Conservation (phyloP, 2,113 vertebrate genomes). For the Corvus moneduloides region DNA sequence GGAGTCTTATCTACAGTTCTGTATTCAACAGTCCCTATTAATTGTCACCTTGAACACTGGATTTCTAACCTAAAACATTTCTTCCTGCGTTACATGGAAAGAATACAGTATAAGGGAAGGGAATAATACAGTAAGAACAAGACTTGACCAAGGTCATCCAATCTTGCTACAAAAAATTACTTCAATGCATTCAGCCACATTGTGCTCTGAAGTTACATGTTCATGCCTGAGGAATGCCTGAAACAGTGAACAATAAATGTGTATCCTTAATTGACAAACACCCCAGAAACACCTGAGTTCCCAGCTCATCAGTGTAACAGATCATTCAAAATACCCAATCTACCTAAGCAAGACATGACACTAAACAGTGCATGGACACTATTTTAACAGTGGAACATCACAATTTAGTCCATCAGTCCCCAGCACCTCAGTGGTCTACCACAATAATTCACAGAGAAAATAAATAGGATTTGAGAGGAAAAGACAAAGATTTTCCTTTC, state of each 20-base stretch:
- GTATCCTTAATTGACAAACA: not conserved
- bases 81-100: not conserved
- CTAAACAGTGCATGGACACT: not conserved
- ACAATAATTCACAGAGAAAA: slow-evolving; percentile 40
- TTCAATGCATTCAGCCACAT: not conserved
- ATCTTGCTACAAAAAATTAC: not conserved
- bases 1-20: not conserved
- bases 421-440: not conserved
- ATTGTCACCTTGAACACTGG: not conserved
- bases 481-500: not conserved
- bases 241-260: not conserved
- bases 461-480: slow-evolving; percentile 24
- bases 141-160: slow-evolving; percentile 28
- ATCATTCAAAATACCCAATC: not conserved
- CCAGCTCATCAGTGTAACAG: not conserved
- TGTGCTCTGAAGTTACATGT: not conserved
- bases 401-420: not conserved
- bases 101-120: slow-evolving; percentile 11
- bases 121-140: slow-evolving; percentile 4
- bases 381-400: not conserved
- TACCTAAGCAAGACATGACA: not conserved
- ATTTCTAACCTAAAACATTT: slow-evolving; percentile 46
- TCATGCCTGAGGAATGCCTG: not conserved
- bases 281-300: not conserved
- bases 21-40: not conserved